Percentiles rank a stretch among this genome's conserved stretches.
These are phyloP conservation scores for Protonemura montana DNA, from an alignment of 2,888 invertebrate species.

Conservation along the genomic window DNA sequence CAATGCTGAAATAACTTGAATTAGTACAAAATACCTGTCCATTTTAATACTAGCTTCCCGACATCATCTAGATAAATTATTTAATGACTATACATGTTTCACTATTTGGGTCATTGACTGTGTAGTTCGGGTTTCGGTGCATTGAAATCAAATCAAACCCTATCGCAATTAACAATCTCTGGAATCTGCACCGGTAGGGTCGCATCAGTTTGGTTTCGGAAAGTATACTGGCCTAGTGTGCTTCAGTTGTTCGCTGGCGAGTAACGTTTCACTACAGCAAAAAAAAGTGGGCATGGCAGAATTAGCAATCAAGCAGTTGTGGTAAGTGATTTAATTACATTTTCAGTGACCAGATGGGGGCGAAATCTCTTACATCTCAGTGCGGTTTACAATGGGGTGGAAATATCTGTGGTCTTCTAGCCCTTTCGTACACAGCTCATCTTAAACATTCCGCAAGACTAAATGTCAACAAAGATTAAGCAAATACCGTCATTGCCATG, in stretches of 20 bases:
- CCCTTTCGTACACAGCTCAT: neutral
- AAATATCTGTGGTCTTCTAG: neutral
- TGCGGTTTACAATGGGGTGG: neutral
- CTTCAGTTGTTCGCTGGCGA: neutral
- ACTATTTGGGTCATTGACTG: neutral
- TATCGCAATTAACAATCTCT: neutral
- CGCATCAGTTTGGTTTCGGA: neutral
- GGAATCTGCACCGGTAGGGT: neutral
- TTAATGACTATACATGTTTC: too few species aligned
- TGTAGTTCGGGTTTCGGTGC: neutral
- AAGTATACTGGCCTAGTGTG: neutral
- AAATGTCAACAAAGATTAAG: neutral
- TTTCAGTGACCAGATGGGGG: neutral
- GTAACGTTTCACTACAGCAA: neutral
- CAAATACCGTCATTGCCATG: neutral
- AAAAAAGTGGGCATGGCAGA: neutral
- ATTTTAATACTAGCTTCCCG: too few species aligned
- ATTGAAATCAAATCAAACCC: neutral
- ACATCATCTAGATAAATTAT: too few species aligned
- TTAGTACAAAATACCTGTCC: too few species aligned
- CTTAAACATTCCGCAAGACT: neutral
- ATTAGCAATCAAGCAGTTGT: neutral
- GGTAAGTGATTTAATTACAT: neutral
- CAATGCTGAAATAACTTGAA: too few species aligned
- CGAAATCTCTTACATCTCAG: neutral